Evolutionary conservation across 2,888 invertebrate genomes (phyloP), one percentile per base, ranked within the genome.

Genomic region (Hypercompe scribonia): DNA sequence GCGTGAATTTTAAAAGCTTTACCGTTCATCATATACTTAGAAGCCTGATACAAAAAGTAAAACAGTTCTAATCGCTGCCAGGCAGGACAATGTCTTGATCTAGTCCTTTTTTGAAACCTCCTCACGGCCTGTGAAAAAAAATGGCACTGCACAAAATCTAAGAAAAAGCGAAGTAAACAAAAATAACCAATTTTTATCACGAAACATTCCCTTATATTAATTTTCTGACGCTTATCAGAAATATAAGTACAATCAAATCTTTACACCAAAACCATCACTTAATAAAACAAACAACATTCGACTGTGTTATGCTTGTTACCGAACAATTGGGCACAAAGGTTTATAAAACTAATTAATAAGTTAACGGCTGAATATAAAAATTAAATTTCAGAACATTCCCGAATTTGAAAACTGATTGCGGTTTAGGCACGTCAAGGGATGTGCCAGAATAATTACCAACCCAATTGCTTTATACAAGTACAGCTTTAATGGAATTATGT

Each of bases 381-480:
- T 61, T 61, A 15, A 46, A 66, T 46, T 66, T 46, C 11, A 24
- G 24, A 46, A 46, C 65, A 2, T 31, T 65, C 28, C 11, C 33
- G 7, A 33, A 68, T 68, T 68, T 34, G 2, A 34, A 68, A 50
- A 33, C 31, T 58, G 36, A 69, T 39, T 39, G 21, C 21, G 58
- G 39, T 18, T 34, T 39, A 54, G 31, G 24, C 21, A 31, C 39
- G 39, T 61, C 58, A 68, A 34, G 58, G 42, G 28, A 68, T 50
- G 39, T 11, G 21, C 11, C 31, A 54, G 42, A 69, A 61, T 68
- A 61, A 61, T 68, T 61, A 61, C 58, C 28, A 31, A 68, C 58
- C 21, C 39, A 68, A 69, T 61, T 69, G 69, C 61, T 61, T 61
- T 31, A 58, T 61, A 39, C 58, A 7, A 34, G 54, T 54, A 28